phyloP scores from a whole-genome alignment of 2,113 vertebrate genomes.

The Charadrius vociferus region DNA sequence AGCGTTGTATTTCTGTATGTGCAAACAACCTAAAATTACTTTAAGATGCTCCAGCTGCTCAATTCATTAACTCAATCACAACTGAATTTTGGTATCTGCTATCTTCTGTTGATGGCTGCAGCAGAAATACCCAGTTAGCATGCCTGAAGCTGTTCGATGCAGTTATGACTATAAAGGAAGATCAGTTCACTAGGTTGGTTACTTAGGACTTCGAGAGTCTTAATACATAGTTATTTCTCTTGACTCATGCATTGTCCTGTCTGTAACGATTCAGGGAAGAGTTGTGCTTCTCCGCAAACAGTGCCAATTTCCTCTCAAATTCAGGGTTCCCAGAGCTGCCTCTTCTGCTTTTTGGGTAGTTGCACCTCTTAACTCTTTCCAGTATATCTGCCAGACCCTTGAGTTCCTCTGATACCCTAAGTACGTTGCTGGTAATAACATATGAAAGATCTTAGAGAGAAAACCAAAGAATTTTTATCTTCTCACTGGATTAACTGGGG shows the following conservation, averaged over 20 bases:
- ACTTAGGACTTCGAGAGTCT: not conserved
- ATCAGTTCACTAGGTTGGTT: not conserved
- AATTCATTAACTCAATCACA: constrained; percentile 22
- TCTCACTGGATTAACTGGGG: not conserved
- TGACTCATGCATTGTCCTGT: not conserved
- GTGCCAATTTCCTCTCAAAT: accelerated
- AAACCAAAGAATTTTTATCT: not conserved
- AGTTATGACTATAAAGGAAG: not conserved
- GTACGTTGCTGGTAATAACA: not conserved
- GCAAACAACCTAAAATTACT: constrained; percentile 31
- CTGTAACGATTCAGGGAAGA: not conserved
- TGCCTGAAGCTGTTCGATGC: not conserved
- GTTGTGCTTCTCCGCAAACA: not conserved
- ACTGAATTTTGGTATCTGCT: constrained; percentile 20
- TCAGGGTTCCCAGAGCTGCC: not conserved
- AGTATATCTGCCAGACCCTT: not conserved
- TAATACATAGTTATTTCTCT: not conserved
- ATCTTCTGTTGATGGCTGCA: not conserved
- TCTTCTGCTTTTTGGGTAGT: not conserved
- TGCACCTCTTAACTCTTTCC: not conserved
- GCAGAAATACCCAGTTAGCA: not conserved
- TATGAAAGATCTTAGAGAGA: not conserved
- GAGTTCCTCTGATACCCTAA: not conserved
- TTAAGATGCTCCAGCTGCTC: constrained; percentile 42
- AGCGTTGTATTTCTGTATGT: constrained; percentile 35